A percentile compares a stretch with the other conserved stretches of the same genome.
phyloP scores from a whole-genome alignment of 2,113 vertebrate species.

The Cnemophilus loriae region DNA sequence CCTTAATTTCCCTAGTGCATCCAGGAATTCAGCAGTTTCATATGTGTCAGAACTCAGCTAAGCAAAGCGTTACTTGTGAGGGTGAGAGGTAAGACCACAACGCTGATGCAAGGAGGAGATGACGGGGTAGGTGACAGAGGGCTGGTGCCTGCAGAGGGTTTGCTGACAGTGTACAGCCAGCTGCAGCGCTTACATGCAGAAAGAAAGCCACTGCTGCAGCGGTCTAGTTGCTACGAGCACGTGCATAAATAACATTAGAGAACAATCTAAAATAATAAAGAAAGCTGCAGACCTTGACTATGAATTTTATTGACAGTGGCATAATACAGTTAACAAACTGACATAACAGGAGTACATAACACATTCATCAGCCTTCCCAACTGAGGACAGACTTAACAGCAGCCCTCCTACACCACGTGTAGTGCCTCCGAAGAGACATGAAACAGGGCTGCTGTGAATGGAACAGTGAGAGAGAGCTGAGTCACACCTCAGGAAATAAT shows the following conservation, averaged over 20 bases:
- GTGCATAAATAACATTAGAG: neutral
- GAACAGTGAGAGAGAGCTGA: neutral
- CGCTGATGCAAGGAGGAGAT: neutral
- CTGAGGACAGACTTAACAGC: neutral
- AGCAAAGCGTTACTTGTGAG: neutral
- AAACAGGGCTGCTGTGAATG: neutral
- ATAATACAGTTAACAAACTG: constrained; percentile 7
- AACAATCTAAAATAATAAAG: constrained; percentile 16
- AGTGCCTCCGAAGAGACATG: neutral
- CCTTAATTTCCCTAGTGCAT: neutral
- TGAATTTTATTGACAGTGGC: constrained; percentile 16
- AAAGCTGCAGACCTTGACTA: neutral
- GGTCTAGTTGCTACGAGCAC: neutral
- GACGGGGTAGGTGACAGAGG: accelerated
- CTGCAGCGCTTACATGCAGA: neutral
- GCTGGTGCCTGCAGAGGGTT: neutral
- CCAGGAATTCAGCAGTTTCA: neutral
- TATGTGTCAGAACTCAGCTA: neutral
- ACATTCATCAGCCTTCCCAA: neutral
- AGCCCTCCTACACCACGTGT: neutral
- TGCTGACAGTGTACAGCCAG: neutral
- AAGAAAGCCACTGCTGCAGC: neutral
- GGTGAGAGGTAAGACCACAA: neutral
- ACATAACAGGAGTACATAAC: neutral
- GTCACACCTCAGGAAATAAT: neutral